Percentiles rank a stretch among this genome's conserved stretches.
Conservation (phyloP, 2,113 vertebrate genomes). For the Indri indri region DNA sequence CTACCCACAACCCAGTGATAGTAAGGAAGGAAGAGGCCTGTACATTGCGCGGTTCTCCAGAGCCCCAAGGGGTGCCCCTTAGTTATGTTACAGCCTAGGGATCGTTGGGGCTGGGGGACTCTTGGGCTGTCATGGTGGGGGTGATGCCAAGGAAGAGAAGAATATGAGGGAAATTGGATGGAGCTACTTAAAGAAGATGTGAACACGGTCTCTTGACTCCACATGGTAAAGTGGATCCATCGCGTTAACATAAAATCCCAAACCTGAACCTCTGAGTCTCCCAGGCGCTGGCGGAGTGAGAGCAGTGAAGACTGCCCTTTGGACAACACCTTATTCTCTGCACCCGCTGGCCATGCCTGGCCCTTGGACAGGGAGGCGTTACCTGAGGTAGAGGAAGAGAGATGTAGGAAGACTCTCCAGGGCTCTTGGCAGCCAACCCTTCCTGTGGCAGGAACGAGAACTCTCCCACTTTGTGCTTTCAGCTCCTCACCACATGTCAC, state of each 20-base stretch:
- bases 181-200: background rate
- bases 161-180: background rate
- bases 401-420: rapidly evolving
- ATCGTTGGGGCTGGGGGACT: too few species aligned
- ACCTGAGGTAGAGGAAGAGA: background rate
- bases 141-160: background rate
- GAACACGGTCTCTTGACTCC: background rate
- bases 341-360: background rate
- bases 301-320: too few species aligned
- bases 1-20: background rate
- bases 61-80: background rate
- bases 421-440: background rate
- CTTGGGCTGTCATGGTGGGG: background rate
- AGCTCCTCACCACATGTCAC: background rate
- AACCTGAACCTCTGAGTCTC: background rate
- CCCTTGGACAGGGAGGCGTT: background rate
- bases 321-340: background rate
- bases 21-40: background rate
- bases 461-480: background rate
- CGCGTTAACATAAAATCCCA: background rate
- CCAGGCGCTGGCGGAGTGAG: rapidly evolving
- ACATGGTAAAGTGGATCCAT: background rate
- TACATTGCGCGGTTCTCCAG: too few species aligned
- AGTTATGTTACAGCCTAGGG: background rate
- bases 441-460: background rate